Evolutionary conservation across 2,888 invertebrate species (phyloP).

Genomic region (Cryptocephalus moraei): DNA sequence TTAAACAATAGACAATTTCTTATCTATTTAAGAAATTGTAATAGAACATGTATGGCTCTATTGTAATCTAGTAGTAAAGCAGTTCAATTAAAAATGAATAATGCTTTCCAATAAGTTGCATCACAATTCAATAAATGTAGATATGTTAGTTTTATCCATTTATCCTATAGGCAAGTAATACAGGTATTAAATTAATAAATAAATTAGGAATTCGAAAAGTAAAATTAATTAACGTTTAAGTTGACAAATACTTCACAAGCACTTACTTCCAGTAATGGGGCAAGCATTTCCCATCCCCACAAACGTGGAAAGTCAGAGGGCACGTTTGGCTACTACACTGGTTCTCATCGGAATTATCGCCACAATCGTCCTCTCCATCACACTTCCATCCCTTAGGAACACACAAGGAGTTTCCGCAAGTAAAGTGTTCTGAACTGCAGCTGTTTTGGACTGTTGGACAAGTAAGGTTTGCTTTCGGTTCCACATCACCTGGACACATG

Average conservation of each 20-base stretch:
- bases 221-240: no score
- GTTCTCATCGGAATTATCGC: slow-evolving; percentile 51
- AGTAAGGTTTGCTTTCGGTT: slow-evolving; percentile 47
- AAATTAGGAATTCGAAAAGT: no score
- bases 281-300: slow-evolving; percentile 52
- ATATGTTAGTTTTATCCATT: no score
- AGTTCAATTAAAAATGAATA: no score
- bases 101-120: no score
- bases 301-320: slow-evolving; percentile 46
- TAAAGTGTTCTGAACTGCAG: slow-evolving; percentile 46
- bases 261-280: slow-evolving; percentile 45
- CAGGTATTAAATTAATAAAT: no score
- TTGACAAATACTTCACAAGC: neutral
- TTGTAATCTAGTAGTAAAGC: no score
- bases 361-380: slow-evolving; percentile 59
- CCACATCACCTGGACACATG: slow-evolving; percentile 61
- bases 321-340: slow-evolving; percentile 42
- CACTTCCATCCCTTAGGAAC: slow-evolving; percentile 51
- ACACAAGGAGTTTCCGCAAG: slow-evolving; percentile 49
- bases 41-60: no score
- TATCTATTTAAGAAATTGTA: no score
- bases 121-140: no score
- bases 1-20: no score
- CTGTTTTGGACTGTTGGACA: slow-evolving; percentile 55
- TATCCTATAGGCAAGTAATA: no score